A percentile compares a stretch with the other conserved stretches of the same genome.
phyloP scores from a whole-genome alignment of 2,113 vertebrate species.

The Azemiops feae region DNA sequence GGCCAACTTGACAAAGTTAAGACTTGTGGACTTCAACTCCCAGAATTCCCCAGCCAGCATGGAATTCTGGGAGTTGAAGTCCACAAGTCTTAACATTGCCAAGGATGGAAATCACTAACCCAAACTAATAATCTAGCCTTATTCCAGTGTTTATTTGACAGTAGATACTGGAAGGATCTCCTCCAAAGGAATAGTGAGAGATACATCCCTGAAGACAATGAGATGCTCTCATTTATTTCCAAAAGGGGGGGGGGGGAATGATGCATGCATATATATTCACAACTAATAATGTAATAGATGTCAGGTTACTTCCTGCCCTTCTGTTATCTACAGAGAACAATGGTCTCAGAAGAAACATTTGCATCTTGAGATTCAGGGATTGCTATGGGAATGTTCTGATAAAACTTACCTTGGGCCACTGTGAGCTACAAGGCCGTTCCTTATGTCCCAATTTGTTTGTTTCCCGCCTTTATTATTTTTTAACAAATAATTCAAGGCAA shows the following conservation, averaged over 20 bases:
- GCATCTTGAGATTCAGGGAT: neutral
- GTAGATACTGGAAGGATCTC: too few species aligned
- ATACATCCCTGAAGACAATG: too few species aligned
- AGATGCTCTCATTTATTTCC: too few species aligned
- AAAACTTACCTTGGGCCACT: neutral
- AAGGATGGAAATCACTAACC: neutral
- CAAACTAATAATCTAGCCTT: too few species aligned
- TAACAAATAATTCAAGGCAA: neutral
- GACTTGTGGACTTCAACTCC: neutral
- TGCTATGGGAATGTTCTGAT: neutral
- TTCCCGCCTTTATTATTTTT: neutral
- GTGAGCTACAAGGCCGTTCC: neutral
- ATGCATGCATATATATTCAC: neutral
- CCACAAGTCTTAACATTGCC: neutral
- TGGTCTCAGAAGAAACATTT: neutral
- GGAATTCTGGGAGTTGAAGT: neutral
- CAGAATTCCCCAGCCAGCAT: neutral
- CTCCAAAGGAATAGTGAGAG: too few species aligned
- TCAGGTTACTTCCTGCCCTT: neutral
- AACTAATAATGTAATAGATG: neutral
- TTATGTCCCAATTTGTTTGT: neutral
- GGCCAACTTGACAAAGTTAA: neutral
- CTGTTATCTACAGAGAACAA: neutral
- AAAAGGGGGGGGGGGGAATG: too few species aligned
- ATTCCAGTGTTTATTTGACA: too few species aligned